Conservation (phyloP, 2,113 vertebrate species). For the Coracopsis vasa region DNA sequence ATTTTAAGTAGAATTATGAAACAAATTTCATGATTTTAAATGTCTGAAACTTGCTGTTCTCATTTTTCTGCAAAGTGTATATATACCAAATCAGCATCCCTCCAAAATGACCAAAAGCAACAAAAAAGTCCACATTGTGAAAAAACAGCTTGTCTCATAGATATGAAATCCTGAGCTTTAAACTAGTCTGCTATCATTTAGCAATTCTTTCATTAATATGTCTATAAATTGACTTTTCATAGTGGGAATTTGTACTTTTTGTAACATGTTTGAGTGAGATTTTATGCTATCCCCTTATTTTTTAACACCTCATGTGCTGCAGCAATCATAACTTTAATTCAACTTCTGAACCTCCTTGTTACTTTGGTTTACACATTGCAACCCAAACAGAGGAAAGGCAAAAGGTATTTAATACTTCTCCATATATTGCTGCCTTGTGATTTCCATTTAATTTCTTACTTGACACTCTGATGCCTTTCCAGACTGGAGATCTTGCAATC, state of each 20-base stretch:
- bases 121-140: neutral
- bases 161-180: neutral
- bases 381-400: neutral
- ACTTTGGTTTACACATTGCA: neutral
- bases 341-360: neutral
- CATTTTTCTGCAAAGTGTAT: neutral
- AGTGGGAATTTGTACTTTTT: neutral
- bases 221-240: neutral
- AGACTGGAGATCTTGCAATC: rapidly evolving
- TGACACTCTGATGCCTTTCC: neutral
- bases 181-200: neutral
- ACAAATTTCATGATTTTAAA: neutral
- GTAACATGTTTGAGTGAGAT: neutral
- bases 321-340: neutral
- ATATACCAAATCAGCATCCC: rapidly evolving
- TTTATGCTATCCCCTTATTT: neutral
- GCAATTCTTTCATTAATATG: neutral
- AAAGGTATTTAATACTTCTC: neutral
- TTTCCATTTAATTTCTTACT: neutral
- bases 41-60: neutral
- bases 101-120: neutral
- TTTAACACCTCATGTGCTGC: neutral
- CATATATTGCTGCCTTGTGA: neutral
- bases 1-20: neutral
- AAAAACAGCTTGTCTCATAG: neutral